phyloP scores from a whole-genome alignment of 2,888 invertebrate genomes.

The Eudemis profundana region DNA sequence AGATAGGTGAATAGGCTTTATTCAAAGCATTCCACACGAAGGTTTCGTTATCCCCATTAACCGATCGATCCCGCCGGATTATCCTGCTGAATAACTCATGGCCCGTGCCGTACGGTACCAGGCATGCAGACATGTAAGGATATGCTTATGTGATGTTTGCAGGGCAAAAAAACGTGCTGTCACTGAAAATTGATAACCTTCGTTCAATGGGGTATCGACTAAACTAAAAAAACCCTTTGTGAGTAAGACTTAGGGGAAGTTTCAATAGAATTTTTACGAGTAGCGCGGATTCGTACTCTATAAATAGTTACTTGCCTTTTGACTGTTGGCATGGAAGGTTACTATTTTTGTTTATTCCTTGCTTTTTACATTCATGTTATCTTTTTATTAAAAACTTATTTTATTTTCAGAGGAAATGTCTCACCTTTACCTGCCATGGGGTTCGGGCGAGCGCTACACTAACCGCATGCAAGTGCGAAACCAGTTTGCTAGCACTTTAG shows the following conservation, averaged over 20 bases:
- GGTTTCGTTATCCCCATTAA: conserved; percentile 23
- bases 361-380: not conserved
- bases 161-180: conserved; percentile 26
- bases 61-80: conserved; percentile 40
- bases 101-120: conserved; percentile 49
- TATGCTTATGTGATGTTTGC: conserved; percentile 10
- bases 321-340: conserved; percentile 71
- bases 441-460: conserved; percentile 81
- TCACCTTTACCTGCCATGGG: conserved; percentile 91
- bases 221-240: conserved; percentile 76
- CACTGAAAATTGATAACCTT: conserved; percentile 45
- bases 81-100: conserved; percentile 40
- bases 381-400: conserved; percentile 1
- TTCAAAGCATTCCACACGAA: not conserved
- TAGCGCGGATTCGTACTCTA: conserved; percentile 41
- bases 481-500: conserved; percentile 80
- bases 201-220: conserved; percentile 72
- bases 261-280: conserved; percentile 62
- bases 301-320: conserved; percentile 67
- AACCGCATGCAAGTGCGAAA: conserved; percentile 76
- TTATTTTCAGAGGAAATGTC: conserved; percentile 91
- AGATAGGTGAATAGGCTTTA: not conserved
- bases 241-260: conserved; percentile 64
- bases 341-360: not conserved
- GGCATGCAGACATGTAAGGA: conserved; percentile 38